Percentiles rank a stretch among this genome's conserved stretches.
phyloP scores from a whole-genome alignment of 2,888 invertebrate species.

The Xanthia togata region DNA sequence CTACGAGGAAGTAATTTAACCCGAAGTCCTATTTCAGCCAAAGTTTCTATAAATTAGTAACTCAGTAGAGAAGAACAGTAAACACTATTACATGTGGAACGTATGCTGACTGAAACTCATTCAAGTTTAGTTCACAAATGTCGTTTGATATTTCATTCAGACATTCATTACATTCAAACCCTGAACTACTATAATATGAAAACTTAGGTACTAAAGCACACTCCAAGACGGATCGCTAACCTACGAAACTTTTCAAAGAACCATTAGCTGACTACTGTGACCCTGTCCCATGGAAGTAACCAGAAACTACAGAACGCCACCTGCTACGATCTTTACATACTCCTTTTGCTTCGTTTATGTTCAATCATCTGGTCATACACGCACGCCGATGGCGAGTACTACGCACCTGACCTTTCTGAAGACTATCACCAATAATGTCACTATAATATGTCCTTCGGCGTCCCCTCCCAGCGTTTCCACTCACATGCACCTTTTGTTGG shows the following conservation, averaged over 20 bases:
- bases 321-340: no score
- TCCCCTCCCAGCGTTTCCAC: no score
- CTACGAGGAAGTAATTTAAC: background rate
- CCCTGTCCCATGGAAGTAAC: background rate
- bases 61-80: background rate
- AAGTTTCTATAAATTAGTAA: slow-evolving; percentile 9
- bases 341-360: no score
- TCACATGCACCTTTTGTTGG: no score
- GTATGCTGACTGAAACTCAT: background rate
- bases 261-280: background rate
- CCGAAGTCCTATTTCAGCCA: background rate
- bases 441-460: no score
- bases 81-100: background rate
- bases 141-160: slow-evolving; percentile 64
- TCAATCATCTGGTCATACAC: no score
- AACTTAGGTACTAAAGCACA: slow-evolving; percentile 40
- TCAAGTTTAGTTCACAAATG: slow-evolving; percentile 20
- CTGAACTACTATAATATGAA: slow-evolving; percentile 66
- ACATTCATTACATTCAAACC: slow-evolving; percentile 70
- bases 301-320: background rate
- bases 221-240: background rate
- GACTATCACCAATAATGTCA: background rate
- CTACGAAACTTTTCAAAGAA: background rate
- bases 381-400: background rate
- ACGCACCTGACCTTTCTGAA: background rate